Base-by-base conservation (phyloP, 2,888 invertebrate genomes). In the Pseudanteris insignis region DNA sequence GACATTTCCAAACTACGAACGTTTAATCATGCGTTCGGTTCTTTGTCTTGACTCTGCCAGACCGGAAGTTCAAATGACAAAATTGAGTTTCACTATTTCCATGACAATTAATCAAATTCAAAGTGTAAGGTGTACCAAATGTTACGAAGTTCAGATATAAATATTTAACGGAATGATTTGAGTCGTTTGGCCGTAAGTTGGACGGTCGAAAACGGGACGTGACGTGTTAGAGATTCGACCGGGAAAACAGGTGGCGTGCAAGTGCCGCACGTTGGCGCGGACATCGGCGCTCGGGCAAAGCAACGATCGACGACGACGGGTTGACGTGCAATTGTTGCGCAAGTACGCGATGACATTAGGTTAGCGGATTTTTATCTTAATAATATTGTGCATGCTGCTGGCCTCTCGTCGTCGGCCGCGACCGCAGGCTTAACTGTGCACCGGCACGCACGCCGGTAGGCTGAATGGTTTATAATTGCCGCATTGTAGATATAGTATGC, bases 381-480 rank as follows among this genome's bases (percentile, higher is more conserved):
- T 69, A 69, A 69, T 67, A 70, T 67, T 60, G 64, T 67, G 66
- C 65, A 47, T 55, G 59, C 64, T 26, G 29, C 29, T 33, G 44
- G 30, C 30, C 34, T 43, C 57, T 59, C 60, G 55, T 50, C 37
- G 58, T 66, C 66, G 66, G 67, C 65, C 64, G 64, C 65, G 59
- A 43, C 64, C 51, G 47, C 67, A 51, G 58, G 55, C 57, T 70
- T 73, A 73, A 74, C 66, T 72, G 69, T 69, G 66, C 59, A 47
- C 51, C 66, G 66, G 67, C 74, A 74, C 73, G 73, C 74, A 74
- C 71, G 64, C 64, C 53, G 33, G 61, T 63, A 70, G 76, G 68
- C 43, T 72, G 70, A 74, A 75, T 76, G 71, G 70, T 73, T 75
- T 71, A 72, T 72, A 75, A 77, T 72, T 72, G 71, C 67, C 60